Conservation (phyloP, 2,113 vertebrate genomes). For the Eolophus roseicapilla region DNA sequence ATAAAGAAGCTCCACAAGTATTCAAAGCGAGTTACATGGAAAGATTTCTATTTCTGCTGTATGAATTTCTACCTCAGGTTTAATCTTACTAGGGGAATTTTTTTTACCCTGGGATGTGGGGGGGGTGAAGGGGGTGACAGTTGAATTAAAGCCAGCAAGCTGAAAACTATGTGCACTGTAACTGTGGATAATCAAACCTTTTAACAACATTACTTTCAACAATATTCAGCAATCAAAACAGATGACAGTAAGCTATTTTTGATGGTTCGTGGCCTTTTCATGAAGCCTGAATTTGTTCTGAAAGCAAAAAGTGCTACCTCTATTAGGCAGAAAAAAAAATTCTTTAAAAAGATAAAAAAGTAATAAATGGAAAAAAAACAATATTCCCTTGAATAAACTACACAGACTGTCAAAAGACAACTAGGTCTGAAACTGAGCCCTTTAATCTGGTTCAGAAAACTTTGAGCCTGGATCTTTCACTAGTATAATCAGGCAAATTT, state of each 20-base stretch:
- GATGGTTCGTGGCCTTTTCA: background rate
- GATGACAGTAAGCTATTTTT: background rate
- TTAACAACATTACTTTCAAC: background rate
- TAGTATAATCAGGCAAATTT: background rate
- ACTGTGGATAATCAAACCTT: background rate
- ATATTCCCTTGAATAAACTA: background rate
- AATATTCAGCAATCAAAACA: background rate
- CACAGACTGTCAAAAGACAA: background rate
- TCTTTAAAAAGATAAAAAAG: background rate
- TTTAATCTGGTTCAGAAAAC: background rate
- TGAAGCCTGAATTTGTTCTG: background rate
- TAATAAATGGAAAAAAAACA: background rate
- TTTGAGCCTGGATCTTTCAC: background rate
- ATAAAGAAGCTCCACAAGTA: background rate
- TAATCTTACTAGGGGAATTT: background rate
- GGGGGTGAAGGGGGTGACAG: background rate
- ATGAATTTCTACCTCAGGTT: background rate
- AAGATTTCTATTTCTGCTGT: background rate
- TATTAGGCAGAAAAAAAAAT: background rate
- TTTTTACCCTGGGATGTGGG: background rate
- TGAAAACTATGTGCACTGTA: background rate
- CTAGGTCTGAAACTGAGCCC: background rate
- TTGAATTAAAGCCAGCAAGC: background rate
- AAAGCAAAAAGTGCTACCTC: background rate
- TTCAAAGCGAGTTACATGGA: background rate